These are phyloP conservation scores for Drosophila paranaensis DNA, from an alignment of 2,888 invertebrate genomes.

Conservation along the genomic window DNA sequence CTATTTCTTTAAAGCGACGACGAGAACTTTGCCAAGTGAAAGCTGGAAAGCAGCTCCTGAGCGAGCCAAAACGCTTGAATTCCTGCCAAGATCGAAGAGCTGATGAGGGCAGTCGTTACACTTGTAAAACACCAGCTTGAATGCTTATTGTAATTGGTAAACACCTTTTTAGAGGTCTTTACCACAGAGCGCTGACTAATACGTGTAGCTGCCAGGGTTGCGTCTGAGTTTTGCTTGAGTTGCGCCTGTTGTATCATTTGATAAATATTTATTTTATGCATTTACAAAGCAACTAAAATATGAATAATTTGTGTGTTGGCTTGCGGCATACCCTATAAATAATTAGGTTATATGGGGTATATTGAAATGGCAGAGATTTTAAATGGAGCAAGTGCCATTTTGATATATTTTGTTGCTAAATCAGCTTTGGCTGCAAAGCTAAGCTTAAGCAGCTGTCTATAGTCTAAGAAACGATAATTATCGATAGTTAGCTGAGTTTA, in stretches of 20 bases:
- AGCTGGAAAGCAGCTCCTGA: slow-evolving; percentile 35
- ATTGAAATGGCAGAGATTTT: neutral
- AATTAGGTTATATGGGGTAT: neutral
- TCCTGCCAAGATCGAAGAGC: slow-evolving; percentile 23
- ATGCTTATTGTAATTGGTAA: neutral
- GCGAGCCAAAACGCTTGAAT: slow-evolving; percentile 14
- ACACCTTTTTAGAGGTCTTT: slow-evolving; percentile 5
- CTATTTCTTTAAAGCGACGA: slow-evolving; percentile 25
- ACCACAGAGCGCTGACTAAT: slow-evolving; percentile 21
- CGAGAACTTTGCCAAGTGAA: slow-evolving; percentile 44
- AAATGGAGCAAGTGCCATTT: neutral
- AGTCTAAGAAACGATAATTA: neutral
- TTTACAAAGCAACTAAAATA: slow-evolving; percentile 33
- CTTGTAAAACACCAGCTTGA: neutral
- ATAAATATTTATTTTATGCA: slow-evolving; percentile 65
- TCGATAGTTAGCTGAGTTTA: neutral
- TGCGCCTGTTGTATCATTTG: slow-evolving; percentile 51
- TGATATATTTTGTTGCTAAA: neutral
- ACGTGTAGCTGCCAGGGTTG: slow-evolving; percentile 27
- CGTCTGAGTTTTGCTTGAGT: slow-evolving; percentile 21
- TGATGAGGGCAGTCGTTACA: neutral
- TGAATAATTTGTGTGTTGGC: slow-evolving; percentile 22
- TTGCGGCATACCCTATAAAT: neutral
- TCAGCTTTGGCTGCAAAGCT: neutral
- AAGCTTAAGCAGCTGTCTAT: neutral